Conservation (phyloP, 2,888 invertebrate genomes). For the Synergus japonicus region DNA sequence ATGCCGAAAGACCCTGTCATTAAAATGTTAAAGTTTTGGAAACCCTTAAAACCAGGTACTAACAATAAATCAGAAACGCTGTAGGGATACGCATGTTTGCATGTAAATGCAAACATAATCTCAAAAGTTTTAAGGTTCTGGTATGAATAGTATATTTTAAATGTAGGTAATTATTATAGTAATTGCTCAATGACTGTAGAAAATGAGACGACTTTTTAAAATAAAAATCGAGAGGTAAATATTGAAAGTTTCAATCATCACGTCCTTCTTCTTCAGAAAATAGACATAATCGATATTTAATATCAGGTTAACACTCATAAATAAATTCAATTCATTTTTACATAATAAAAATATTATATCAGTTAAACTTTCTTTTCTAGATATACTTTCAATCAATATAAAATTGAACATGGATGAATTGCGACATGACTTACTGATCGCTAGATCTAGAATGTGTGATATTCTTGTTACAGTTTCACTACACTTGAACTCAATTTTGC, state of each 20-base stretch:
- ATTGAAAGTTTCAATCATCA: too few species aligned
- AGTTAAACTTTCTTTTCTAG: not conserved
- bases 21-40: not conserved
- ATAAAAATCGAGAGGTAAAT: too few species aligned
- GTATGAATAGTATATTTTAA: not conserved
- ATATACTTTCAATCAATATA: not conserved
- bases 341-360: not conserved
- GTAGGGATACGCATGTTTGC: not conserved
- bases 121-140: not conserved
- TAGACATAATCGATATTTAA: not conserved
- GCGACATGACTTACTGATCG: not conserved
- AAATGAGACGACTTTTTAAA: too few species aligned
- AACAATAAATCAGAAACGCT: not conserved
- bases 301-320: not conserved
- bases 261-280: too few species aligned
- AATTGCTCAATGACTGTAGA: too few species aligned
- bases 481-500: constrained; percentile 16
- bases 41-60: not conserved
- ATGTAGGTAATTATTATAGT: too few species aligned
- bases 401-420: not conserved
- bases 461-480: constrained; percentile 34
- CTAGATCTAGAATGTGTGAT: constrained; percentile 27
- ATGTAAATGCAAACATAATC: not conserved
- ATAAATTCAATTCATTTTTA: not conserved
- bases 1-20: not conserved